Conservation (phyloP, 2,888 invertebrate species). For the Drepana falcataria region DNA sequence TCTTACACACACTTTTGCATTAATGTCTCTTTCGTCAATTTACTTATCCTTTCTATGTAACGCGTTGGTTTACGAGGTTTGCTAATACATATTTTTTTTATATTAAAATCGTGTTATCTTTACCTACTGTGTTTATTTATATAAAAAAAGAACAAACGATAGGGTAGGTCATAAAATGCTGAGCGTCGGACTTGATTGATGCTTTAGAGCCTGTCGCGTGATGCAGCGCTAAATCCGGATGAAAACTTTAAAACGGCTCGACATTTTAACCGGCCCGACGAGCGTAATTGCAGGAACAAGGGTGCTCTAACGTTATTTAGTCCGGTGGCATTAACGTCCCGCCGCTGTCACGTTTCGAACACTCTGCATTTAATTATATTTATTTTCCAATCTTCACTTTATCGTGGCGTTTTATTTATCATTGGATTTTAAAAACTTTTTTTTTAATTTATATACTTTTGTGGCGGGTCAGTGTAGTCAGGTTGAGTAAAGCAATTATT, state of each 20-base stretch:
- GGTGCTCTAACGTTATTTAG: conserved; percentile 73
- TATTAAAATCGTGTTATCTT: too few species aligned
- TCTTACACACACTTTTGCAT: too few species aligned
- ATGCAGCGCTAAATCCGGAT: conserved; percentile 44
- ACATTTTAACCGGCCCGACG: conserved; percentile 38
- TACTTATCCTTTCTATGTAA: too few species aligned
- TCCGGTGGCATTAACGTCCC: conserved; percentile 62
- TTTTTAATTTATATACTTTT: too few species aligned
- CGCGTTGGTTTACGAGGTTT: too few species aligned
- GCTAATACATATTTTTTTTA: too few species aligned
- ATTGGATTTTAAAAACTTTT: too few species aligned
- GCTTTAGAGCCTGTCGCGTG: conserved; percentile 50
- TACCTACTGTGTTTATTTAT: neutral
- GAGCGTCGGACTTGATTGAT: conserved; percentile 44
- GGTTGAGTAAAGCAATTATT: too few species aligned
- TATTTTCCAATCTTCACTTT: conserved; percentile 52
- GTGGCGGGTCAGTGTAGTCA: too few species aligned
- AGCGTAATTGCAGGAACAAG: conserved; percentile 70
- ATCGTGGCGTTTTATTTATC: too few species aligned
- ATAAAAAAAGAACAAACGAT: conserved; percentile 28
- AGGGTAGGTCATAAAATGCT: conserved; percentile 33
- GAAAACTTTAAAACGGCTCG: conserved; percentile 57
- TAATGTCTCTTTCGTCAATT: too few species aligned
- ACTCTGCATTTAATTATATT: conserved; percentile 60
- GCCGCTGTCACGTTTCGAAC: conserved; percentile 53